Base-by-base conservation (phyloP, 2,888 invertebrate genomes). In the Heliconius aoede region DNA sequence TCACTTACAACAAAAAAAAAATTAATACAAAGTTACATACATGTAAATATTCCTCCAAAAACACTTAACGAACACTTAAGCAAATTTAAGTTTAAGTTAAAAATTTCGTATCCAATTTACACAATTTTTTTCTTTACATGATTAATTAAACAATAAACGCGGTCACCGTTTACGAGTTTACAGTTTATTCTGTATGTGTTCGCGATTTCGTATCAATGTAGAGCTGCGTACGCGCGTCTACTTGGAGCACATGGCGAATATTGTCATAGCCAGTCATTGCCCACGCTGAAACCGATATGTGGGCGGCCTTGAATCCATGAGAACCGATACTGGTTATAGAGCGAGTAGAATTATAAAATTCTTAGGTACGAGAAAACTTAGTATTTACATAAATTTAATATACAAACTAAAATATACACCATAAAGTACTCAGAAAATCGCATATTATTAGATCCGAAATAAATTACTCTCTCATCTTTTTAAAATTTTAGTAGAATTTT, bases 231-330 rank as follows among this genome's bases (percentile, higher is more conserved):
- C 83, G 83, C 80, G 81, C 79, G 82, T 68, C 67, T 79, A 76
- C 78, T 73, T 73, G 76, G 79, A 76, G 72, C 80, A 88, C 89
- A 89, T 91, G 86, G 92, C 91, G 89, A 91, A 91, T 91, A 91
- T 91, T 91, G 91, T 89, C 89, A 88, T 84, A 79, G 79, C 77
- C 76, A 79, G 78, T 81, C 81, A 81, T 82, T 81, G 80, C 77
- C 80, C 79, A 80, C 81, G 81, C 81, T 77, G 81, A 84, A 85
- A 83, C 82, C 85, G 82, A 81, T 82, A 90, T 88, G 90, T 89
- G 86, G 91, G 80, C 83, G 88, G 88, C 90, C 90, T 91, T 90
- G 91, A 84, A 81, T 82, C 78, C 83, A 69, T 80, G 75, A 78
- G 79, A 81, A 82, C 83, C 80, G 79, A 83, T 88, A 87, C 88